Evolutionary conservation across 1,140 invertebrate species (phyloP).

Genomic region (Solen grandis): DNA sequence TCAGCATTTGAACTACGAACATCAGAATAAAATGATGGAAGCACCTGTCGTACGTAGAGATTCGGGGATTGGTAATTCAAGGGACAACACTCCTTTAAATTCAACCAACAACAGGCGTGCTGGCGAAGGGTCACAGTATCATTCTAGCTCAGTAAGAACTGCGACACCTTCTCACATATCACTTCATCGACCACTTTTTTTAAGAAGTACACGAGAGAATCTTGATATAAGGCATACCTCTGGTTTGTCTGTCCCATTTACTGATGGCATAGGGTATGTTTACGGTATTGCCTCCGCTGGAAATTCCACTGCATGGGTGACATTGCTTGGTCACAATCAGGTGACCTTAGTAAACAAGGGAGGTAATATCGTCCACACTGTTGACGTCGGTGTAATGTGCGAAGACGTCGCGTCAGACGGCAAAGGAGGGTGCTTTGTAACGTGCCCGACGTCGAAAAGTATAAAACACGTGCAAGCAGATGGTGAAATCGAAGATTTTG

Average conservation of each 20-base stretch:
- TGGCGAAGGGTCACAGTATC: background rate
- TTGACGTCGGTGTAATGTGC: slow-evolving; percentile 8
- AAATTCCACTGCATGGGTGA: slow-evolving; percentile 8
- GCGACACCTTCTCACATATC: too few relatives aligned
- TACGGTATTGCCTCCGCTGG: slow-evolving; percentile 27
- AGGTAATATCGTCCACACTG: background rate
- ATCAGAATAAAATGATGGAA: background rate
- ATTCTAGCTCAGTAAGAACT: background rate
- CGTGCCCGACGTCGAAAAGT: slow-evolving; percentile 16
- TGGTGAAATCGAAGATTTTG: background rate
- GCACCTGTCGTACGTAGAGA: background rate
- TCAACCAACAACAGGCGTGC: background rate
- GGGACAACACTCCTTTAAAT: background rate
- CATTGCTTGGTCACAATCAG: slow-evolving; percentile 5
- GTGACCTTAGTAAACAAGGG: background rate
- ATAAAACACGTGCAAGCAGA: background rate
- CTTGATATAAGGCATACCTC: background rate
- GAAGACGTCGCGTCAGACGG: slow-evolving; percentile 14
- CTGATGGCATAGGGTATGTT: slow-evolving; percentile 30
- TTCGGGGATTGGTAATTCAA: background rate
- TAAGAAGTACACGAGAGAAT: background rate
- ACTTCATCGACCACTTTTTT: background rate
- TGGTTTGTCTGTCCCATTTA: slow-evolving; percentile 4
- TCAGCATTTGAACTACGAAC: background rate
- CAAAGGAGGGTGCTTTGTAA: slow-evolving; percentile 15